phyloP scores from a whole-genome alignment of 2,113 vertebrate genomes.

The Dissostichus mawsoni region DNA sequence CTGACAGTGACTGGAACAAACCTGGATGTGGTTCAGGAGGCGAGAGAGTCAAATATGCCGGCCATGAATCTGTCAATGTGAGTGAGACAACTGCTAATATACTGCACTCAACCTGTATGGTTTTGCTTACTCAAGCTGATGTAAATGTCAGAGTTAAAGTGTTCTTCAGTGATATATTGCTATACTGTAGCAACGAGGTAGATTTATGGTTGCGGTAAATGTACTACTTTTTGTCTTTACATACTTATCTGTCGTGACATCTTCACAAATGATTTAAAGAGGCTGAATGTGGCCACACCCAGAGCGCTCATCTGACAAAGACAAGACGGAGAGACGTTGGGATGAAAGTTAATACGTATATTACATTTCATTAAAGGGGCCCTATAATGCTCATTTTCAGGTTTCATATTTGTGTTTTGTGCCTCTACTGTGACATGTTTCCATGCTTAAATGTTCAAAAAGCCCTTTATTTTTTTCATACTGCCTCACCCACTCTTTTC shows the following conservation, averaged over 20 bases:
- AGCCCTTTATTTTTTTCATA: too few relatives aligned
- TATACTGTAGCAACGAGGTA: background rate
- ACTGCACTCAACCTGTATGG: background rate
- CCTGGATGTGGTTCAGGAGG: conserved; percentile 92
- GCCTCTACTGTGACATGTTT: too few relatives aligned
- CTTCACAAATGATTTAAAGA: background rate
- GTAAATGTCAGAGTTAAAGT: conserved; percentile 4
- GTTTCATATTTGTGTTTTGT: too few relatives aligned
- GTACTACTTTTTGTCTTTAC: background rate
- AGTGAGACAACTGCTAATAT: conserved; percentile 57
- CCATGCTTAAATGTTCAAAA: too few relatives aligned
- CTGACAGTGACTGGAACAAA: conserved; percentile 93
- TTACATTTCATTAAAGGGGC: too few relatives aligned
- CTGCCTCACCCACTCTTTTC: too few relatives aligned
- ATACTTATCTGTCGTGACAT: background rate
- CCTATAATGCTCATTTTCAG: too few relatives aligned
- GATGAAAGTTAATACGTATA: too few relatives aligned
- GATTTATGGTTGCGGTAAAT: conserved; percentile 5
- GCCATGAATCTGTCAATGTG: conserved; percentile 94
- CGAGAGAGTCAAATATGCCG: conserved; percentile 92
- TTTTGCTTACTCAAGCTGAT: conserved; percentile 19
- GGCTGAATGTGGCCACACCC: too few relatives aligned
- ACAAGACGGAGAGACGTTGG: too few relatives aligned
- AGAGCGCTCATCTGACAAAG: too few relatives aligned
- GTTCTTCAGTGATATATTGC: conserved; percentile 7